Base-by-base conservation (phyloP, 35 echinoderm and acorn worm genomes). In the Amphiura filiformis region DNA sequence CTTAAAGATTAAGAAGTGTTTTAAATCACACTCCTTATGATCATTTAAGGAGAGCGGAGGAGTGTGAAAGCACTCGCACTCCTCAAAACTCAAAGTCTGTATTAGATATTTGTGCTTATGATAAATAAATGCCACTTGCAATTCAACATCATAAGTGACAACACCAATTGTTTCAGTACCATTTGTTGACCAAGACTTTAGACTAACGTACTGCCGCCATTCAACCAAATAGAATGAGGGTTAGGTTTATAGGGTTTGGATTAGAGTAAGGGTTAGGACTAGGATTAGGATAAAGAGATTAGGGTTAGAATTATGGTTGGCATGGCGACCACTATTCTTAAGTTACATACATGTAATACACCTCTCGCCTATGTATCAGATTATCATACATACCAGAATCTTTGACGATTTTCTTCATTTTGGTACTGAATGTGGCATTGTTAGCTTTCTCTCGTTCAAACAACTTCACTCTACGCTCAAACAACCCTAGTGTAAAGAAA, bases 321-420 rank as follows among this genome's bases (percentile, higher is more conserved):
- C 34, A 7, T 5, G 14, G 9, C 9, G 9, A 40, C 3, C 35
- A 7, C 3, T 56, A 31, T 36, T 0, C 35, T 42, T 28, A 31
- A 5, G 38, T 83, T 35, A 39, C 22, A 34, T 4, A 38, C 13
- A 3, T 22, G 30, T 9, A 35, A 40, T 3, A 38, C 34, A 81
- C 3, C 3, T 11, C 7, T 12, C 35, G 26, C 23, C 26, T 20
- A 52, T 52, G 26, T n/a, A 39, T 5, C 39, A 42, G 42, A 26
- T 82, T 26, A 4, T 81, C 75, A 34, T 39, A 75, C 35, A 86
- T 87, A 30, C 81, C 91, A 76, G 88, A 80, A 28, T 64, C 86
- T 47, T 88, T 90, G 56, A 91, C 95, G 42, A 97, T 56, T 65
- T 97, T 97, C 56, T 97, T 97, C 33, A 97, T 88, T 35, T 93